Evolutionary conservation across 2,888 invertebrate genomes (phyloP).

Genomic region (Drosophila recens): DNA sequence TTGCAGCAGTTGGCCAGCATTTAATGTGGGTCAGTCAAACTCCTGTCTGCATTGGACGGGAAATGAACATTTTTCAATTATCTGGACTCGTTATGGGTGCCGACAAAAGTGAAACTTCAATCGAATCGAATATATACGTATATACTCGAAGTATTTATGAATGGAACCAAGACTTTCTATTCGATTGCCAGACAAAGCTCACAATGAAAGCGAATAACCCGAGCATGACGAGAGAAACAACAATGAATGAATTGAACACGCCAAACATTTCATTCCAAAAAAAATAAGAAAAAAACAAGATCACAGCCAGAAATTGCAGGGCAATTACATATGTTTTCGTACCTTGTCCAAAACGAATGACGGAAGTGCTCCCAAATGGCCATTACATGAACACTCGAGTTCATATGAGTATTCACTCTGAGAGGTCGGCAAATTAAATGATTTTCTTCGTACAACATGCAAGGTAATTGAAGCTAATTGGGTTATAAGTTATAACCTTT

Average conservation of each 20-base stretch:
- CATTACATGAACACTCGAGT: slow-evolving; percentile 15
- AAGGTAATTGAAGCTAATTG: slow-evolving; percentile 75
- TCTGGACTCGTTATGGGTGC: slow-evolving; percentile 21
- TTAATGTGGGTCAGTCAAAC: slow-evolving; percentile 35
- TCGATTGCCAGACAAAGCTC: slow-evolving; percentile 40
- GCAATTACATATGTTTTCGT: slow-evolving; percentile 38
- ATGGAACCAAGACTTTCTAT: slow-evolving; percentile 65
- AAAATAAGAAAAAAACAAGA: slow-evolving; percentile 6
- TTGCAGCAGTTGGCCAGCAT: not conserved
- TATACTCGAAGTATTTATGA: slow-evolving; percentile 30
- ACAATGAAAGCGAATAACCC: slow-evolving; percentile 55
- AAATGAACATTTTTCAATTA: slow-evolving; percentile 39
- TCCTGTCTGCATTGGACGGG: slow-evolving; percentile 2
- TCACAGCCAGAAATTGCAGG: slow-evolving; percentile 20
- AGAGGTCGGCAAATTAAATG: slow-evolving; percentile 6
- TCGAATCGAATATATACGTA: slow-evolving; percentile 37
- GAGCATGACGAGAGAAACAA: slow-evolving; percentile 51
- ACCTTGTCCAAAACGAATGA: slow-evolving; percentile 17
- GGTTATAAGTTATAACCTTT: slow-evolving; percentile 63
- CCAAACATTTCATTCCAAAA: slow-evolving; percentile 42
- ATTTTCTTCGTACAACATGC: slow-evolving; percentile 22
- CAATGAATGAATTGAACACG: slow-evolving; percentile 18
- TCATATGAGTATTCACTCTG: not conserved
- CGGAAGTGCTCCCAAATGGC: slow-evolving; percentile 48
- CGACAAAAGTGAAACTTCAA: slow-evolving; percentile 50